Percentiles rank a stretch among this genome's conserved stretches.
Conservation (phyloP, 2,113 vertebrate species). For the Antigone vipio region DNA sequence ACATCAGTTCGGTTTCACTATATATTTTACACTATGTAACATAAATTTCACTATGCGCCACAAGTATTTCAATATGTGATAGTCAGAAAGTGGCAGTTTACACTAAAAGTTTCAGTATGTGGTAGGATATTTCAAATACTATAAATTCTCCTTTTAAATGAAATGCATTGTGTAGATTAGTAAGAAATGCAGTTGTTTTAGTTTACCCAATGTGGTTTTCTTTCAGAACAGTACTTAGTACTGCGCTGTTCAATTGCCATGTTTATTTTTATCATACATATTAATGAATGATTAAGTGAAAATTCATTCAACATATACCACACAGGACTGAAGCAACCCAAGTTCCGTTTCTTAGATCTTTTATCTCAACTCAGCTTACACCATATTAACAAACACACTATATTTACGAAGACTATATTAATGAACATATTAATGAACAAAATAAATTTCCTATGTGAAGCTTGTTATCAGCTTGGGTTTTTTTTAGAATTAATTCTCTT, state of each 20-base stretch:
- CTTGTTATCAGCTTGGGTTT: fast-evolving
- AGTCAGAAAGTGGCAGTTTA: constrained; percentile 68
- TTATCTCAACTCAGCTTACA: neutral
- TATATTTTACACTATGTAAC: constrained; percentile 72
- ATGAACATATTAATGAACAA: neutral
- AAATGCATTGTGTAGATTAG: constrained; percentile 20
- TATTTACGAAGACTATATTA: neutral
- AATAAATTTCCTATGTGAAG: neutral
- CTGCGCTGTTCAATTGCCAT: neutral
- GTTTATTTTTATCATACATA: constrained; percentile 12
- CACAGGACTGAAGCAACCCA: neutral
- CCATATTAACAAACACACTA: neutral
- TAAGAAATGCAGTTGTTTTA: constrained; percentile 43
- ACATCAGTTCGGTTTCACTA: constrained; percentile 67
- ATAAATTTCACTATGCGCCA: constrained; percentile 65
- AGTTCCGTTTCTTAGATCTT: neutral
- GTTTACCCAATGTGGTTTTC: neutral
- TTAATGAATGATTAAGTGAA: constrained; percentile 31
- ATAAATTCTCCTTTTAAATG: constrained; percentile 45
- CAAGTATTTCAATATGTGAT: constrained; percentile 68
- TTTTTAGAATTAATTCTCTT: neutral
- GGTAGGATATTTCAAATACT: constrained; percentile 57
- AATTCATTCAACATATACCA: constrained; percentile 14
- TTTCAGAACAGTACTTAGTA: constrained; percentile 7
- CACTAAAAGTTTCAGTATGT: constrained; percentile 68